Evolutionary conservation across 1,140 invertebrate species (phyloP), one percentile per base, ranked within the genome.

Genomic region (Panagrolaimus sp.): DNA sequence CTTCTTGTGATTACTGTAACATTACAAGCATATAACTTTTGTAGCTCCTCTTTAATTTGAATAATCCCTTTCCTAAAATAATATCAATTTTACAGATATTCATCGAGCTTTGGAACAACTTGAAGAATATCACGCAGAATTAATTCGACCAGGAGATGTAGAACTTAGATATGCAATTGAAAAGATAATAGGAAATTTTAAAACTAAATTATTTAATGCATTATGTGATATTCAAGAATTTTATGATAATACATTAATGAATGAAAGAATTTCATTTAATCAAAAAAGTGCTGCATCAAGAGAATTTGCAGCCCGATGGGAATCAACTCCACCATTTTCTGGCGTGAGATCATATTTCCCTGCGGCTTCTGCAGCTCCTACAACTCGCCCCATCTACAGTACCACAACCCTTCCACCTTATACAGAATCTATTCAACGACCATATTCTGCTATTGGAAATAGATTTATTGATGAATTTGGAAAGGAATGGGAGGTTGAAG

Each of bases 201-300:
- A 76, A 42, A 47, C 72, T 7, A 76, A 79, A 31, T 44, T 76
- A 14, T 76, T 76, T 48, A 77, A 76, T 65, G 77, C 74, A 27
- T 65, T 76, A 14, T 78, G 71, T 42, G 74, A 76, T 61, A 79
- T 76, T 46, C 77, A 76, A 68, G 74, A 76, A 20, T 75, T 76
- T 48, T 76, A 75, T 63, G 74, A 76, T 64, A 76, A 70, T 45
- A 76, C 74, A 27, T 61, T 76, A 48, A 57, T 76, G 31, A 76
- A 78, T 68, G 75, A 77, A 61, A 23, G 76, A 20, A 67, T 76
- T 57, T 45, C 76, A n/a, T 43, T 76, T 23, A 42, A 53, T 20
- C 51, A 72, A 48, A 76, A 76, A 53, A 79, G 72, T 9, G 43
- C 16, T 16, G 74, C 79, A 43, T 79, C 74, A 7, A 45, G 77